Evolutionary conservation across 2,113 vertebrate species (phyloP).

Genomic region (Oncorhynchus tshawytscha): DNA sequence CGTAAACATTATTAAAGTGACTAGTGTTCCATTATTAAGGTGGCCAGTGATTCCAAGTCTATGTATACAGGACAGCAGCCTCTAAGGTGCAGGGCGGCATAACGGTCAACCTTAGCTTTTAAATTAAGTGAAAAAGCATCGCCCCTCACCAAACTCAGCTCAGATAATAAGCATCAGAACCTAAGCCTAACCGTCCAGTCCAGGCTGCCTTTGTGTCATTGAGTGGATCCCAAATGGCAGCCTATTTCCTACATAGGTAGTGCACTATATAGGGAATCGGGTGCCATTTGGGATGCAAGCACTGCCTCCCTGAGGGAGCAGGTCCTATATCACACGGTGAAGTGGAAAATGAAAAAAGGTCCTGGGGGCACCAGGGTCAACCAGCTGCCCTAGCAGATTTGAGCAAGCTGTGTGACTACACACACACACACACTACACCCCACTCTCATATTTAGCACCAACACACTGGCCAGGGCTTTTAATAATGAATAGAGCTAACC

Average conservation of each 20-base stretch:
- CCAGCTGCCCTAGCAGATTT: constrained; percentile 16
- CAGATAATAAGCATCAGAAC: neutral
- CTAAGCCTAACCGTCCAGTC: neutral
- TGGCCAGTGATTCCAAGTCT: too few relatives aligned
- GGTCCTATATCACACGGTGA: neutral
- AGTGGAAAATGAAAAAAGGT: constrained; percentile 5
- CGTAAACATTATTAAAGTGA: too few relatives aligned
- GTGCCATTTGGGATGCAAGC: too few relatives aligned
- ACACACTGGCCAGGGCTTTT: neutral
- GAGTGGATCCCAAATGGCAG: neutral
- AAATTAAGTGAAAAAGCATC: neutral
- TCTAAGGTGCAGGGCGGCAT: too few relatives aligned
- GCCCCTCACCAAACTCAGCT: neutral
- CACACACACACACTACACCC: constrained; percentile 5
- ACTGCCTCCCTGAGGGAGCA: neutral
- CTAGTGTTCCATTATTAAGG: too few relatives aligned
- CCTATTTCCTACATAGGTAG: neutral
- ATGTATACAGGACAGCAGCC: too few relatives aligned
- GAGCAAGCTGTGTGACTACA: constrained; percentile 6
- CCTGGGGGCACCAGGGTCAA: constrained; percentile 16
- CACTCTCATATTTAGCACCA: neutral
- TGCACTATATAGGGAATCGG: neutral
- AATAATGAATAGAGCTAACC: neutral
- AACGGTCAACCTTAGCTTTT: neutral
- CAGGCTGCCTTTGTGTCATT: neutral